These are phyloP conservation scores for Entomobrya multifasciata DNA, from an alignment of 2,888 invertebrate species.

Conservation along the genomic window DNA sequence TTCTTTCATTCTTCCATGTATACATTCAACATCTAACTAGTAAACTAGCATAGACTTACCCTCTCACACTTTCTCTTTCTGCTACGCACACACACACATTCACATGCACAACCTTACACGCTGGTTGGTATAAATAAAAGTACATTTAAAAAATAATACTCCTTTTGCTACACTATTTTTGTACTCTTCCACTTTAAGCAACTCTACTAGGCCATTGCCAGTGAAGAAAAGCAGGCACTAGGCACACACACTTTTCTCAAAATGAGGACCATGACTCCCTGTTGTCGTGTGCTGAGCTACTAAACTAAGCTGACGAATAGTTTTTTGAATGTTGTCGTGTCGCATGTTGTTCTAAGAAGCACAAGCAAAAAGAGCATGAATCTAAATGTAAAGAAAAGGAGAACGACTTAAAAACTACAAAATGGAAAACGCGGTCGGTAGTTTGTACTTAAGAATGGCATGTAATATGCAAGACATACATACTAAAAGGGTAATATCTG, in stretches of 20 bases:
- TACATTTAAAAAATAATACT: conserved; percentile 19
- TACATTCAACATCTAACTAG: conserved; percentile 25
- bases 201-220: not conserved
- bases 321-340: conserved; percentile 54
- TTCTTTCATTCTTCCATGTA: not conserved
- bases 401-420: not conserved
- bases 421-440: conserved; percentile 37
- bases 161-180: not conserved
- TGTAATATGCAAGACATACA: not conserved
- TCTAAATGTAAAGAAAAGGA: not conserved
- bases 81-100: conserved; percentile 14
- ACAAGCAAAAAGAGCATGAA: conserved; percentile 1
- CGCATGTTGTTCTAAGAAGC: conserved; percentile 18
- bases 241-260: not conserved
- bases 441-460: conserved; percentile 18
- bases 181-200: not conserved
- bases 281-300: conserved; percentile 12
- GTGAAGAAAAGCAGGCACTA: not conserved
- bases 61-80: conserved; percentile 31
- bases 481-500: conserved; percentile 24
- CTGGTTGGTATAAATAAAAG: conserved; percentile 12
- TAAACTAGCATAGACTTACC: conserved; percentile 38
- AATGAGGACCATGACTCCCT: conserved; percentile 16
- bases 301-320: conserved; percentile 53
- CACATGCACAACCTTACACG: not conserved